Percentiles rank a stretch among this genome's conserved stretches.
These are phyloP conservation scores for Dolichallabes microphthalmus DNA, from an alignment of 2,113 vertebrate genomes.

Conservation along the genomic window DNA sequence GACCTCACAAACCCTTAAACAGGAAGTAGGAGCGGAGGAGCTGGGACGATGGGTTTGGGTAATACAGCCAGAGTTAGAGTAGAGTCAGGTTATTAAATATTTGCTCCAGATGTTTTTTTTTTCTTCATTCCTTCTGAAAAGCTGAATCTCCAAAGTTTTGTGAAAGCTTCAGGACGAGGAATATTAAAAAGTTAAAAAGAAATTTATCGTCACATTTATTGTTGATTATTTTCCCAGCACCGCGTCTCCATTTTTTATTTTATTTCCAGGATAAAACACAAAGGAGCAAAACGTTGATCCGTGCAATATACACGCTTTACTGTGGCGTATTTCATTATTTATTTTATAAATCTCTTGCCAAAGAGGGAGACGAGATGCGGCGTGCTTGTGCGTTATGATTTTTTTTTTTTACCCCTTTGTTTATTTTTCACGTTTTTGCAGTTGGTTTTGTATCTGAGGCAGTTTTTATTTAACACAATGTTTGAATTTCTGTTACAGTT, in stretches of 20 bases:
- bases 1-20: conserved; percentile 40
- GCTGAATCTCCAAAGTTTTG: background rate
- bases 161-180: background rate
- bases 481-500: conserved; percentile 73
- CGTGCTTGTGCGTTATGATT: conserved; percentile 62
- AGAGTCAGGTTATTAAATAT: background rate
- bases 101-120: background rate
- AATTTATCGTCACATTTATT: background rate
- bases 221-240: background rate
- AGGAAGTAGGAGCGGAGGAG: background rate
- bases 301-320: conserved; percentile 76
- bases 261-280: background rate
- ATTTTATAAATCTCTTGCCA: conserved; percentile 77
- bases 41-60: background rate
- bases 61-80: background rate
- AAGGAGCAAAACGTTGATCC: conserved; percentile 61
- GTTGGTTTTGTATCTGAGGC: conserved; percentile 83
- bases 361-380: conserved; percentile 65
- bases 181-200: background rate
- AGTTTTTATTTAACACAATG: conserved; percentile 86
- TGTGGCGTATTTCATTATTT: conserved; percentile 73
- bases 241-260: background rate
- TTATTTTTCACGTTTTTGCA: conserved; percentile 74
- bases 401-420: conserved; percentile 71
- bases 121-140: background rate